phyloP scores from a whole-genome alignment of 2,888 invertebrate genomes.

The Rotaria magnacalcarata region DNA sequence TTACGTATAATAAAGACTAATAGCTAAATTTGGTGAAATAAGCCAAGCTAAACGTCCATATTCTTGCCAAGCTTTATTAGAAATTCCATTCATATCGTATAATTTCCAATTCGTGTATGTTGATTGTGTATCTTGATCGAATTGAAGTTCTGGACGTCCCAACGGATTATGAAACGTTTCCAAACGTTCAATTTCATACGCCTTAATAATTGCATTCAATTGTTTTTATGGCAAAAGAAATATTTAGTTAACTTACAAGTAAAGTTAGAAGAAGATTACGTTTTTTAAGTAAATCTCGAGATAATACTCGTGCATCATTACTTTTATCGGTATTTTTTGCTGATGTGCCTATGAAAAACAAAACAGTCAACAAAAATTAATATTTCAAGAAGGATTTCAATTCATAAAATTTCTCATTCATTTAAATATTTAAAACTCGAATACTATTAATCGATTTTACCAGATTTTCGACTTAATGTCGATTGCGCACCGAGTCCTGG shows the following conservation, averaged over 20 bases:
- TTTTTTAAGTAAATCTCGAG: constrained; percentile 42
- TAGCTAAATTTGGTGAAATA: constrained; percentile 84
- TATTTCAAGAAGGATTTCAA: too few species aligned
- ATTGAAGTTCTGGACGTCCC: constrained; percentile 68
- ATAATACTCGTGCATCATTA: constrained; percentile 15
- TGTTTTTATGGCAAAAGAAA: neutral
- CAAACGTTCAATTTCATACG: constrained; percentile 91
- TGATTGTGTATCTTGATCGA: constrained; percentile 78
- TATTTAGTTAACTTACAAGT: neutral
- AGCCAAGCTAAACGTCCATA: constrained; percentile 89
- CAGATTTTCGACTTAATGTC: constrained; percentile 33
- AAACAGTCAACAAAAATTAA: neutral
- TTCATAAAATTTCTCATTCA: too few species aligned
- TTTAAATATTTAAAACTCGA: too few species aligned
- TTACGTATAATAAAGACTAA: constrained; percentile 67
- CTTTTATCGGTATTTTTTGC: neutral
- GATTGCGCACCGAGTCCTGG: neutral
- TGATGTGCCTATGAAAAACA: neutral
- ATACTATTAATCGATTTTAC: neutral
- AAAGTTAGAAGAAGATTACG: constrained; percentile 37
- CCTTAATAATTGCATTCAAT: constrained; percentile 59
- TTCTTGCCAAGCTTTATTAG: constrained; percentile 66
- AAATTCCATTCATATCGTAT: constrained; percentile 68
- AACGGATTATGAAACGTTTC: constrained; percentile 92
- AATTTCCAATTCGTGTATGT: constrained; percentile 79